Percentiles rank a stretch among this genome's conserved stretches.
Conservation (phyloP, 2,888 invertebrate species). For the Sialis fuliginosa region DNA sequence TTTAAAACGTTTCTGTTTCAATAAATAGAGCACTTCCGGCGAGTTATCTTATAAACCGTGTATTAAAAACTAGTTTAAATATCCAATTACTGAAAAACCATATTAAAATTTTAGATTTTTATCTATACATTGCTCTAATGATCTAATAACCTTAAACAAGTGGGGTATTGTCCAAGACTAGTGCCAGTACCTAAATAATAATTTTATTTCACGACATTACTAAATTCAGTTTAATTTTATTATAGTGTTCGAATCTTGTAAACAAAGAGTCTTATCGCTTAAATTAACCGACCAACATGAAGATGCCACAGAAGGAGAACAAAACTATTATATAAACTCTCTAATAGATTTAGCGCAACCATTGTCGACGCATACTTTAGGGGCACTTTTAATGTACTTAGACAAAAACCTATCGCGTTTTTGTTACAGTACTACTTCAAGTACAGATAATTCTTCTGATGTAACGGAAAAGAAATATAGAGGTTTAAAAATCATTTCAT, state of each 20-base stretch:
- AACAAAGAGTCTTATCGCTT: constrained; percentile 32
- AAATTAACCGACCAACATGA: constrained; percentile 34
- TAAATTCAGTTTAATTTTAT: constrained; percentile 6
- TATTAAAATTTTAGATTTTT: too few species aligned
- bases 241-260: constrained; percentile 37
- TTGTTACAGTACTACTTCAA: too few species aligned
- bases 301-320: constrained; percentile 32
- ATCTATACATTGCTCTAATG: too few species aligned
- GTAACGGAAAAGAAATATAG: constrained; percentile 31
- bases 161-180: too few species aligned
- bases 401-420: constrained; percentile 33
- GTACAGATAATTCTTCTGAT: constrained; percentile 12
- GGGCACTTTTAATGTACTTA: constrained; percentile 50
- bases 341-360: constrained; percentile 38
- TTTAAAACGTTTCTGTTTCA: too few species aligned
- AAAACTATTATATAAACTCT: constrained; percentile 38
- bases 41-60: too few species aligned
- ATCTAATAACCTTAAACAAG: too few species aligned
- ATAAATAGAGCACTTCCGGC: too few species aligned
- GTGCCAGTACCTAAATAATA: too few species aligned
- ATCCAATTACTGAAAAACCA: too few species aligned
- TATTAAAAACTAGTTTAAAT: too few species aligned
- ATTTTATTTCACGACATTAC: too few species aligned
- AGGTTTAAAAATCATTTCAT: constrained; percentile 35
- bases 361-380: constrained; percentile 48